A percentile compares a stretch with the other conserved stretches of the same genome.
Evolutionary conservation across 2,113 vertebrate species (phyloP).

Genomic region (Ascaphus truei): DNA sequence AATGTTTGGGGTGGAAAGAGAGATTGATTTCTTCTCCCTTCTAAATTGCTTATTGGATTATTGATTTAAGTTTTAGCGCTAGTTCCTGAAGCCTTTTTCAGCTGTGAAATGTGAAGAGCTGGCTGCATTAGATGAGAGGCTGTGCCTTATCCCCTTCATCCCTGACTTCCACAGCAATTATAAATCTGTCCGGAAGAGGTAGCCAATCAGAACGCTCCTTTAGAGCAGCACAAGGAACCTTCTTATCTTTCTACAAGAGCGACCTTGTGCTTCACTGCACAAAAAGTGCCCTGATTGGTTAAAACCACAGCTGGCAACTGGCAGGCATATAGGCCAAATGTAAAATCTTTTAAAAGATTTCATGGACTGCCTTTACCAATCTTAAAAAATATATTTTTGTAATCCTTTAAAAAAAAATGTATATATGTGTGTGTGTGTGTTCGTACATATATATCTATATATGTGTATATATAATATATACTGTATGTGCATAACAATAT

Average conservation of each 20-base stretch:
- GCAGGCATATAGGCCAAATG: neutral
- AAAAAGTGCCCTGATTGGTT: neutral
- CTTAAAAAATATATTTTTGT: too few relatives aligned
- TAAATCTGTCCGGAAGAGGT: slow-evolving; percentile 20
- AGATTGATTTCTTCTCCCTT: slow-evolving; percentile 6
- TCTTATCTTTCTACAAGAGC: neutral
- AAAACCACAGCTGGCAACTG: neutral
- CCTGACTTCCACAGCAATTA: slow-evolving; percentile 15
- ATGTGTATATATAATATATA: too few relatives aligned
- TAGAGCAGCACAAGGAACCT: neutral
- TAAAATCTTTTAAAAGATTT: too few relatives aligned
- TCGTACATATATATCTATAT: too few relatives aligned
- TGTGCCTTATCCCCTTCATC: slow-evolving; percentile 12
- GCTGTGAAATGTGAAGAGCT: neutral
- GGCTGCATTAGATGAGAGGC: neutral
- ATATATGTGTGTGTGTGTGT: too few relatives aligned
- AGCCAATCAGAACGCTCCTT: neutral
- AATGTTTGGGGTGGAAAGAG: neutral
- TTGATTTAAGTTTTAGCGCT: slow-evolving; percentile 16
- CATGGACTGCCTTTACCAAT: too few relatives aligned
- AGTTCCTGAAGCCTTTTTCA: slow-evolving; percentile 27
- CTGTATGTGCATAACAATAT: too few relatives aligned
- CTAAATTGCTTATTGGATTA: slow-evolving; percentile 29
- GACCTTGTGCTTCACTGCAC: neutral
- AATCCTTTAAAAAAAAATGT: too few relatives aligned